Percentiles rank a stretch among this genome's conserved stretches.
Evolutionary conservation across 2,113 vertebrate genomes (phyloP).

Genomic region (Macheiramphus alcinus): DNA sequence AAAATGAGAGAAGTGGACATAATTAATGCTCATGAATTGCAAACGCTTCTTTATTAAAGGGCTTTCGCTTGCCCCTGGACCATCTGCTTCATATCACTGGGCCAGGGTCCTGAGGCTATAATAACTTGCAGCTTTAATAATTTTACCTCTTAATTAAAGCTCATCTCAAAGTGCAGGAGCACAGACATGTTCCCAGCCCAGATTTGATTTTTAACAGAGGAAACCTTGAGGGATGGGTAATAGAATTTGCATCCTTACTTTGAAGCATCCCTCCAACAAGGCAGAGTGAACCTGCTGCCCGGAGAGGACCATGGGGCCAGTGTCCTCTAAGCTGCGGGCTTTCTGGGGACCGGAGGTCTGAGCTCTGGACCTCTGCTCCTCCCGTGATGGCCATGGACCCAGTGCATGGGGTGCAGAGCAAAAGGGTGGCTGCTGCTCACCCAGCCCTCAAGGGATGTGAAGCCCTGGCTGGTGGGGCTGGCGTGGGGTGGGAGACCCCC

Average conservation of each 20-base stretch:
- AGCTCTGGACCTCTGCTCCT: not conserved
- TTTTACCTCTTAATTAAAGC: conserved; percentile 82
- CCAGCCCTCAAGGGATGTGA: fast-evolving
- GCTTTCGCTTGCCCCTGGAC: conserved; percentile 69
- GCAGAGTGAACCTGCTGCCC: not conserved
- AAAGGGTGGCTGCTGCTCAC: not conserved
- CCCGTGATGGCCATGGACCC: fast-evolving
- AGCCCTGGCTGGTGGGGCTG: not conserved
- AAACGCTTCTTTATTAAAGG: conserved; percentile 85
- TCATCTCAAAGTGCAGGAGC: conserved; percentile 32
- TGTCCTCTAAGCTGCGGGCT: not conserved
- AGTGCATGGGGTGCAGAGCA: fast-evolving
- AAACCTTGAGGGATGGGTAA: conserved; percentile 19
- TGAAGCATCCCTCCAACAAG: not conserved
- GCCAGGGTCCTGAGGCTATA: conserved; percentile 75
- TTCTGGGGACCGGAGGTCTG: not conserved
- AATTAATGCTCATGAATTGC: conserved; percentile 96
- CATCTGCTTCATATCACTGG: conserved; percentile 90
- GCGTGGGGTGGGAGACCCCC: not conserved
- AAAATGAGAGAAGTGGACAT: conserved; percentile 81
- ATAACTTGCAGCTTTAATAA: conserved; percentile 90
- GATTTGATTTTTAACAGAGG: conserved; percentile 12
- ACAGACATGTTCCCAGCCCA: conserved; percentile 5
- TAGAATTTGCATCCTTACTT: conserved; percentile 14
- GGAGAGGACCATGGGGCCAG: fast-evolving